phyloP scores from a whole-genome alignment of 2,888 invertebrate genomes.

The Parnassius apollo region DNA sequence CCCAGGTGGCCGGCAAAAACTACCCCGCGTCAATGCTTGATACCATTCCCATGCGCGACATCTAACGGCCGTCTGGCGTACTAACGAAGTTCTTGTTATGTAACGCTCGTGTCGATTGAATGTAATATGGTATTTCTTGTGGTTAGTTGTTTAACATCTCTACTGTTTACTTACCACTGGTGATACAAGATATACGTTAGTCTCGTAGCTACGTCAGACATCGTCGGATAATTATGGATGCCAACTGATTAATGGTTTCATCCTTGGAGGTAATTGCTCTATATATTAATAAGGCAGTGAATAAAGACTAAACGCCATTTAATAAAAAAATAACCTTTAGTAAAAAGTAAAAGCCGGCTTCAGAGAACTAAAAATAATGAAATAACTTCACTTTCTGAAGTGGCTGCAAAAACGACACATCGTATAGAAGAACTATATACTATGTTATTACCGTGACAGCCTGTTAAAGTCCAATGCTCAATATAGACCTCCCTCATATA shows the following conservation, averaged over 20 bases:
- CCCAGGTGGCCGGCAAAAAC: conserved; percentile 43
- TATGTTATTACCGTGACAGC: too few relatives aligned
- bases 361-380: too few relatives aligned
- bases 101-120: conserved; percentile 9
- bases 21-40: conserved; percentile 31
- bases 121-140: conserved; percentile 15
- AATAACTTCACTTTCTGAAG: too few relatives aligned
- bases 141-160: neutral
- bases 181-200: neutral
- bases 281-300: neutral
- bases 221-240: neutral
- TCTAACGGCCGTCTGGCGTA: conserved; percentile 30
- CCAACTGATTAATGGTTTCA: conserved; percentile 1
- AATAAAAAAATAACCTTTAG: too few relatives aligned
- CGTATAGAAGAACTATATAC: too few relatives aligned
- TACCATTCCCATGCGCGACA: conserved; percentile 36
- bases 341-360: too few relatives aligned
- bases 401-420: too few relatives aligned
- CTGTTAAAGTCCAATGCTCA: too few relatives aligned
- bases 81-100: conserved; percentile 25
- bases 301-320: too few relatives aligned
- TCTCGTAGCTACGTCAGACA: neutral
- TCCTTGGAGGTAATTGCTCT: neutral
- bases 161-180: conserved; percentile 1
- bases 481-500: too few relatives aligned